Base-by-base conservation (phyloP, 1,140 invertebrate genomes). In the Formica selysi region DNA sequence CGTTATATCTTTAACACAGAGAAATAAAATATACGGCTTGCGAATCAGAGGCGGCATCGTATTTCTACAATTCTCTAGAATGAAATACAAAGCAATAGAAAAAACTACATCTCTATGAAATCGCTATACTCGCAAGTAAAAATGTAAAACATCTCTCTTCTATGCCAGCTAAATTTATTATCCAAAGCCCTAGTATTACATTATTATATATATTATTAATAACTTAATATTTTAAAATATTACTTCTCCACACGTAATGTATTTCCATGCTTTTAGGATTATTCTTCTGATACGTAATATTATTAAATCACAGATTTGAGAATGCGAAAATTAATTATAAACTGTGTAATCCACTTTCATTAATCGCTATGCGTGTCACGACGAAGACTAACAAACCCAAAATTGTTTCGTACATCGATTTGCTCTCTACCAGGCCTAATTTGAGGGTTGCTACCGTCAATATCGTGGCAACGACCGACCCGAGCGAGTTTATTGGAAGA, bases 21-120 rank as follows among this genome's bases (percentile, higher is more conserved):
- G 26, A 83, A 62, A 83, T 83, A 74, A 74, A 73, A 81, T 59
- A 48, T 83, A 74, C 10, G 16, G n/a, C 1, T 44, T 73, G 48
- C 5, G 48, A 19, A 51, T 81, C 11, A 74, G 29, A 78, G n/a
- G 19, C 16, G 38, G 57, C 19, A 48, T 73, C 4, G 38, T 62
- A 19, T 74, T 61, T 83, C 29, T 11, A 48, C 3, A 59, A 32
- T 81, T 74, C 73, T 26, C 68, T 29, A 81, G 26, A 29, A 38
- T 64, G 13, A 81, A 44, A 16, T 62, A 36, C 5, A 16, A 48
- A 83, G 32, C 73, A 44, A 73, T 61, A 38, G 26, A n/a, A 41
- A 70, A 26, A 68, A 26, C 48, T 29, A 51, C 3, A 38, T 38
- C 67, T 54, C 4, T 67, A 44, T 57, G 1, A 71, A 81, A 81